phyloP scores from a whole-genome alignment of 2,113 vertebrate species.

The Crotalus helleri region DNA sequence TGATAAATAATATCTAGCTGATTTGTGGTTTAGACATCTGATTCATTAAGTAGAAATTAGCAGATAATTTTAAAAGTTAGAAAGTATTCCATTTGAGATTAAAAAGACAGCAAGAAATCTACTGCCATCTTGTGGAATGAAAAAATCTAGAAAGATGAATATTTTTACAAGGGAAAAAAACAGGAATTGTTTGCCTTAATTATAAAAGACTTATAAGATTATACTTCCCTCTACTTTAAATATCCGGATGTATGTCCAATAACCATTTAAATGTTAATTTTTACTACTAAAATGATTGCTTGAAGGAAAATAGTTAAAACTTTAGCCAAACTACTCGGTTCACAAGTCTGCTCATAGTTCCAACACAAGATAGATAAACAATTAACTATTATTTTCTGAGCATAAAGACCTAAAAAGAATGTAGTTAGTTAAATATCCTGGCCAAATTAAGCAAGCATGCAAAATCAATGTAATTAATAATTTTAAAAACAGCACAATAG shows the following conservation, averaged over 20 bases:
- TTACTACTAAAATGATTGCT: not conserved
- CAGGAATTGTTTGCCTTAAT: not conserved
- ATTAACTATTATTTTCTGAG: not conserved
- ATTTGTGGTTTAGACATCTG: not conserved
- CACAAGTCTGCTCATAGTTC: not conserved
- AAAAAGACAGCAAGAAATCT: fast-evolving
- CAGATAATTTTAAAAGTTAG: not conserved
- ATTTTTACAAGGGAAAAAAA: not conserved
- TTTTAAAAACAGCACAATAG: not conserved
- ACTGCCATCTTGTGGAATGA: slow-evolving; percentile 52
- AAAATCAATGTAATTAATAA: slow-evolving; percentile 17
- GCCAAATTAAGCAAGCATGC: fast-evolving
- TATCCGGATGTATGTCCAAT: not conserved
- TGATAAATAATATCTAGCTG: not conserved
- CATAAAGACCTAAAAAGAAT: not conserved
- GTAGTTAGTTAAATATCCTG: not conserved
- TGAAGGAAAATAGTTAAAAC: not conserved
- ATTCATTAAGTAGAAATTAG: not conserved
- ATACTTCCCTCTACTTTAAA: not conserved
- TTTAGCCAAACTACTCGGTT: not conserved
- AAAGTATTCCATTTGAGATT: not conserved
- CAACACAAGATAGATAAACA: not conserved
- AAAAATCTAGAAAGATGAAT: fast-evolving
- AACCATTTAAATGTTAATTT: not conserved
- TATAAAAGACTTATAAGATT: not conserved